These are phyloP conservation scores for Cephus sareptanus DNA, from an alignment of 2,888 invertebrate species.

Conservation along the genomic window DNA sequence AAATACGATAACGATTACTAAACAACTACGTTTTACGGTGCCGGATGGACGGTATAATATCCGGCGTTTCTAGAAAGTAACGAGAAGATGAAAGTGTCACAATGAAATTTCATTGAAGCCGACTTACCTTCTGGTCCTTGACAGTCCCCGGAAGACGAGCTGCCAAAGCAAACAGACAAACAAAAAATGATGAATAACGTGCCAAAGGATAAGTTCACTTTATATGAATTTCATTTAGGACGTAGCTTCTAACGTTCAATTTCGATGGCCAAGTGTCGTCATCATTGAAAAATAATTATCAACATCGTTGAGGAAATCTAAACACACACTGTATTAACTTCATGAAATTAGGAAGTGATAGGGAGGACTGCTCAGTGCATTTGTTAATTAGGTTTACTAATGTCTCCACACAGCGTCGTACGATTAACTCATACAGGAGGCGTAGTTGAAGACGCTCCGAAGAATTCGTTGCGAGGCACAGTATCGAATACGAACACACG, in stretches of 20 bases:
- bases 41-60: neutral
- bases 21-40: neutral
- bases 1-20: neutral
- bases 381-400: neutral
- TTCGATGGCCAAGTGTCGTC: neutral
- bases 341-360: neutral
- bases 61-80: neutral
- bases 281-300: neutral
- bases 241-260: neutral
- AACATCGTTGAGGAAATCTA: neutral
- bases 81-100: conserved; percentile 19
- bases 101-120: conserved; percentile 43
- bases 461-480: neutral
- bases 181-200: conserved; percentile 40
- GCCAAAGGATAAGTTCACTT: conserved; percentile 59
- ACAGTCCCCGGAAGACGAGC: conserved; percentile 22
- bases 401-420: neutral
- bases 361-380: neutral
- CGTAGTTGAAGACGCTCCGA: neutral
- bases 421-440: neutral
- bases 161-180: neutral
- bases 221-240: conserved; percentile 45
- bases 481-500: neutral
- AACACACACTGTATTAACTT: neutral
- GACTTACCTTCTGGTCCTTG: conserved; percentile 42